Base-by-base conservation (phyloP, 2,888 invertebrate species). In the Cosmia pyralina region DNA sequence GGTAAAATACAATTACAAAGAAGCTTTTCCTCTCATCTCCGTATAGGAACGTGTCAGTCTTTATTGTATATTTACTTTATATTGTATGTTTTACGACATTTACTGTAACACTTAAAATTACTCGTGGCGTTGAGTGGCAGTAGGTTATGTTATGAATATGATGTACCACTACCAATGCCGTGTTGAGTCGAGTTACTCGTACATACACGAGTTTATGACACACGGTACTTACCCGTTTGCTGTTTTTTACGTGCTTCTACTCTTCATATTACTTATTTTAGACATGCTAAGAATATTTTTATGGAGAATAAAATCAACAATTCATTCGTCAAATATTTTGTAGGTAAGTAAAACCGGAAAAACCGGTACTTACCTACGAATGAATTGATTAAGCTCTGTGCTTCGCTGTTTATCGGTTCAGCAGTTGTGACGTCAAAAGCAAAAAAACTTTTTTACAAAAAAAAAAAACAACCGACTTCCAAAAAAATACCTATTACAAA, bases 91-190 rank as follows among this genome's bases (percentile, higher is more conserved):
- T 74, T 46, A 74, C 46, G 63, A 74, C 57, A 44, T 55, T 44
- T 19, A 58, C 63, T 55, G 28, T 19, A 15, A 4, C 15, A 38
- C 22, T 46, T 62, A 55, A 46, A 72, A 48, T 48, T 72, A 13
- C 62, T 55, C 41, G 73, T 55, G 72, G 38, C 48, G 55, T 44
- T 63, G 62, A 73, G 74, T 72, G 48, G n/a, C 15, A 15, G 44
- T 11, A 34, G 11, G 22, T 22, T 17, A 15, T 11, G n/a, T n/a
- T n/a, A n/a, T n/a, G n/a, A n/a, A n/a, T n/a, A n/a, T n/a, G n/a
- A n/a, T n/a, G n/a, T n/a, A n/a, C n/a, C n/a, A n/a, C 2, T 53
- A 17, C 46, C 19, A 34, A 19, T 19, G 19, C 15, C 15, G 57
- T 72, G 41, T 28, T 44, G 28, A 50, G 13, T 71, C 11, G 13